These are phyloP conservation scores for Emberiza fucata DNA, from an alignment of 2,113 vertebrate genomes.

Conservation along the genomic window DNA sequence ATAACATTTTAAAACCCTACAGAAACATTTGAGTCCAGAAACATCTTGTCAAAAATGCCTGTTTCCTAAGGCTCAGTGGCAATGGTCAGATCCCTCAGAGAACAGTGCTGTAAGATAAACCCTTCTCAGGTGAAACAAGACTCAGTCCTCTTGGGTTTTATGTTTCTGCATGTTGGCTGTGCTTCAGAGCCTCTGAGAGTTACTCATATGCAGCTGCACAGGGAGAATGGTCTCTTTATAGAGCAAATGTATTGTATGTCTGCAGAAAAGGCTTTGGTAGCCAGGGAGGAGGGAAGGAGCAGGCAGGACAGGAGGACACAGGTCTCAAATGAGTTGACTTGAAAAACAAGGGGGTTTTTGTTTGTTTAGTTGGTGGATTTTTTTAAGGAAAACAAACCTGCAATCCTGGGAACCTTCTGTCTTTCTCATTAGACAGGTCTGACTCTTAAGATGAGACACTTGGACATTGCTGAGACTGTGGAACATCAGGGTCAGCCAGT, in stretches of 20 bases:
- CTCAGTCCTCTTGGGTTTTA: constrained; percentile 37
- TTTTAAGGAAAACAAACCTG: neutral
- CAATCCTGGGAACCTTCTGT: neutral
- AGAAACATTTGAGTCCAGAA: neutral
- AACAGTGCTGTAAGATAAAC: neutral
- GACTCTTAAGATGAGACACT: neutral
- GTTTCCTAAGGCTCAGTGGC: neutral
- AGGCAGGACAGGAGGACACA: neutral
- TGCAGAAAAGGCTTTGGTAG: neutral
- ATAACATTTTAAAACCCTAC: neutral
- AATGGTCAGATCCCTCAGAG: neutral
- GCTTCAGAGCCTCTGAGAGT: constrained; percentile 34
- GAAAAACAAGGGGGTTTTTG: neutral
- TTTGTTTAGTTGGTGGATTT: neutral
- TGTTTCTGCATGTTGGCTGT: constrained; percentile 33
- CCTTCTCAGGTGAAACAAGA: neutral
- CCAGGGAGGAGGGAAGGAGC: neutral
- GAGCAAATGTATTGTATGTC: constrained; percentile 8
- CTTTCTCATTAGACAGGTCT: neutral
- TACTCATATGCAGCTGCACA: constrained; percentile 6
- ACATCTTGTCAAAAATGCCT: neutral
- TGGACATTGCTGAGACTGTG: neutral
- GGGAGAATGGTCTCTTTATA: constrained; percentile 44
- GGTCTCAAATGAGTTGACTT: neutral
- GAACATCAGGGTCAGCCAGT: neutral